A percentile compares a stretch with the other conserved stretches of the same genome.
These are phyloP conservation scores for Stichodactyla mertensii DNA, from an alignment of 64 coral and sea anemone species.

Conservation along the genomic window DNA sequence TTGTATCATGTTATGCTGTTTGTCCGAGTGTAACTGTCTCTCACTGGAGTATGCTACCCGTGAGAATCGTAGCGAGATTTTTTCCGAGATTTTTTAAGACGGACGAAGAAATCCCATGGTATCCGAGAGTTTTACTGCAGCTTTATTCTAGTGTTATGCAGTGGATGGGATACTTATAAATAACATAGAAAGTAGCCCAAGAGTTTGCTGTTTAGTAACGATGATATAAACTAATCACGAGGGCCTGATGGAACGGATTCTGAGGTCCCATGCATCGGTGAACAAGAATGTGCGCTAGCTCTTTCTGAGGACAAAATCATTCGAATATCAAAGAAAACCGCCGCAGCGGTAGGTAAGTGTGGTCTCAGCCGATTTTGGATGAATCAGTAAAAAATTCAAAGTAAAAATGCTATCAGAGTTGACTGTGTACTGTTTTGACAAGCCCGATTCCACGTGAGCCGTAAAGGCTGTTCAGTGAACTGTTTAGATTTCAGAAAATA, in stretches of 20 bases:
- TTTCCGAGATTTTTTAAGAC: conserved; percentile 35
- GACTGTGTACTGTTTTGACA: neutral
- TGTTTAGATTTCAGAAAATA: conserved; percentile 59
- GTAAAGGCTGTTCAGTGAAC: conserved; percentile 24
- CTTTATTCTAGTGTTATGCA: neutral
- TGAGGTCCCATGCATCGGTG: neutral
- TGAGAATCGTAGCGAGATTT: conserved; percentile 39
- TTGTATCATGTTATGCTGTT: conserved; percentile 74
- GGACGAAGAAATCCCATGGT: conserved; percentile 63
- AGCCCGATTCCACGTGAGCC: neutral
- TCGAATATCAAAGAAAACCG: neutral
- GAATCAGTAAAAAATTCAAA: neutral
- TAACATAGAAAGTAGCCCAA: neutral
- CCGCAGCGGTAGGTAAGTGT: neutral
- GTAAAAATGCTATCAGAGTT: neutral
- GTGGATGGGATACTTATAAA: neutral
- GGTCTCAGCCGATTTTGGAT: neutral
- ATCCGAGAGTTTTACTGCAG: conserved; percentile 37
- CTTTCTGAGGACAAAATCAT: neutral
- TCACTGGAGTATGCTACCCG: conserved; percentile 68
- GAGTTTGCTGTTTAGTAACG: neutral
- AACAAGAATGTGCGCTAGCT: neutral
- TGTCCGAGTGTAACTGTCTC: conserved; percentile 39
- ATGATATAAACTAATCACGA: neutral
- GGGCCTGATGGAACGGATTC: too few relatives aligned